These are phyloP conservation scores for Quadroppia sp. DNA, from an alignment of 2,888 invertebrate species.

Conservation along the genomic window DNA sequence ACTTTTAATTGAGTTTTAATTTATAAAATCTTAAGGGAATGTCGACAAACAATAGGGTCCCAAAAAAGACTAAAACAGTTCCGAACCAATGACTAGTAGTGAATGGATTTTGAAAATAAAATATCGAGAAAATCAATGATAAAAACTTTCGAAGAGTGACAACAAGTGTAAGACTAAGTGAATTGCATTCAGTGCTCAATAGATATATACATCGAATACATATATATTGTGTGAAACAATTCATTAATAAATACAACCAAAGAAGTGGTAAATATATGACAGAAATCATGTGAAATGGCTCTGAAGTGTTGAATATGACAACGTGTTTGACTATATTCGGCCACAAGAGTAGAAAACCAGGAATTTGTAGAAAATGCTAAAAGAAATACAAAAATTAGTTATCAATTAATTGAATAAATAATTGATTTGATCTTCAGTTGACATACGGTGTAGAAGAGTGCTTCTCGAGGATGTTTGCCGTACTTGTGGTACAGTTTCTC, in stretches of 20 bases:
- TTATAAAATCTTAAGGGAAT: conserved; percentile 30
- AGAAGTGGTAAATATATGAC: conserved; percentile 63
- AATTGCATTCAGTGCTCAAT: conserved; percentile 87
- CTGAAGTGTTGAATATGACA: conserved; percentile 63
- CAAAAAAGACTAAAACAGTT: conserved; percentile 80
- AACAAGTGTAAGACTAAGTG: conserved; percentile 89
- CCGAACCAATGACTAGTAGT: conserved; percentile 87
- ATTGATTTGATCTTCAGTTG: neutral
- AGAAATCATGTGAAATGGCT: conserved; percentile 52
- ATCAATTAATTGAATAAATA: neutral
- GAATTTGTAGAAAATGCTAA: conserved; percentile 80
- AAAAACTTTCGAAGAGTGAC: conserved; percentile 93
- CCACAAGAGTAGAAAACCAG: conserved; percentile 76
- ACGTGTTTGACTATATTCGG: conserved; percentile 73
- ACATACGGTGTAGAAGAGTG: conserved; percentile 72
- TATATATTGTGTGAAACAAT: conserved; percentile 80
- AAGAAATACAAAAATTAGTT: neutral
- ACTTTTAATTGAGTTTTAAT: neutral
- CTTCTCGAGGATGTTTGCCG: conserved; percentile 59
- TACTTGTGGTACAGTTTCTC: conserved; percentile 69
- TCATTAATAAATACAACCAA: conserved; percentile 71
- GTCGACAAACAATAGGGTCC: conserved; percentile 88
- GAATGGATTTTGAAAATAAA: conserved; percentile 91
- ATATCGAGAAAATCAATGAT: conserved; percentile 87
- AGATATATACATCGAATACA: conserved; percentile 77